Base-by-base conservation (phyloP, 2,888 invertebrate species). In the Aricia artaxerxes region DNA sequence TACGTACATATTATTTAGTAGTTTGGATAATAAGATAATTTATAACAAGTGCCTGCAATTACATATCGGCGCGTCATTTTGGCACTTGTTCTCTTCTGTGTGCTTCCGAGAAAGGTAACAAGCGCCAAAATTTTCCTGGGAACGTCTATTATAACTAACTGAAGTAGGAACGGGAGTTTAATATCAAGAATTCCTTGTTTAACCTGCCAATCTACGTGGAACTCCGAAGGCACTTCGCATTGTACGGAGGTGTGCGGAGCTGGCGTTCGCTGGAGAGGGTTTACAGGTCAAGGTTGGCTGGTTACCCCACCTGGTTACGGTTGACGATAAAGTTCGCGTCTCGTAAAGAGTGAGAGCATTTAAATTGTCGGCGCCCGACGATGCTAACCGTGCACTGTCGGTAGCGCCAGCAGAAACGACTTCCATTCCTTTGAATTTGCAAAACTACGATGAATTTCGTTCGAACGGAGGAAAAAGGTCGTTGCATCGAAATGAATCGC, bases 321-420 rank as follows among this genome's bases (percentile, higher is more conserved):
- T 85, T 87, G 87, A 89, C 93, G 90, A 93, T 93, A 93, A 93
- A 93, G 88, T 93, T 91, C 87, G 89, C 88, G 91, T 88, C 88
- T 88, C 88, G 88, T 88, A 90, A 91, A 92, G 93, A 92, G 92
- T 87, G 86, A 89, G 90, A 91, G 88, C 91, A 90, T 90, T 93
- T 92, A 93, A 92, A 93, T 92, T 91, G 92, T 92, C 92, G 91
- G 88, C 91, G 89, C 87, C 89, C 84, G 83, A 84, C 87, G 89
- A 86, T 91, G 91, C 89, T 90, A 90, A 90, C 91, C 88, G 90
- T 92, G 91, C 92, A 91, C 84, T 85, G 87, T 86, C 86, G 83
- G 89, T 88, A 91, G 84, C 81, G 89, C 83, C 81, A 84, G 89
- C 87, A 90, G 84, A 86, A 85, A 85, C 82, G 78, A 31, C 35